phyloP scores from a whole-genome alignment of 1,140 invertebrate species.

The Aphelinus certus region DNA sequence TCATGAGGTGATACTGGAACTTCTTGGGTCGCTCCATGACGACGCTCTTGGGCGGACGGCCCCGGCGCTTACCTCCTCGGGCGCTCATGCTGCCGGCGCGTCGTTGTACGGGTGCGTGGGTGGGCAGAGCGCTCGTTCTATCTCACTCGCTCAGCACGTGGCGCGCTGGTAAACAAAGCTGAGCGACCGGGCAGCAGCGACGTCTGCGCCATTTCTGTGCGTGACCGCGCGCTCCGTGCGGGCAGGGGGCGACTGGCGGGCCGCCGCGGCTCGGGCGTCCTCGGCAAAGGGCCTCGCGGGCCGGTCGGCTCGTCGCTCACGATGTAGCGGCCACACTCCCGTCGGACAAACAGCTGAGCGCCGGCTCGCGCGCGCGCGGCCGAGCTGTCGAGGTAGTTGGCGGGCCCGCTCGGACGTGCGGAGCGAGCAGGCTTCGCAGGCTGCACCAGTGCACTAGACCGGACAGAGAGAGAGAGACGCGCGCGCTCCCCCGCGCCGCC shows the following conservation, averaged over 20 bases:
- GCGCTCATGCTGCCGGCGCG: constrained; percentile 74
- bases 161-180: constrained; percentile 72
- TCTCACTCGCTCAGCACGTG: constrained; percentile 43
- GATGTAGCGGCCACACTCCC: too few species aligned
- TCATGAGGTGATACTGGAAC: constrained; percentile 87
- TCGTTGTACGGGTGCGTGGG: not conserved
- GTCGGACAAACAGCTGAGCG: not conserved
- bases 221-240: not conserved
- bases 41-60: constrained; percentile 87
- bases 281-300: too few species aligned
- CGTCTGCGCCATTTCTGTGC: constrained; percentile 70
- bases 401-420: too few species aligned
- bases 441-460: too few species aligned
- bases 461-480: too few species aligned
- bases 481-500: not conserved
- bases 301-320: too few species aligned
- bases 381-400: not conserved
- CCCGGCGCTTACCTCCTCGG: constrained; percentile 83
- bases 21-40: constrained; percentile 83
- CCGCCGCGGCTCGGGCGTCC: not conserved
- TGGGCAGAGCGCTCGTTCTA: not conserved
- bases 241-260: not conserved
- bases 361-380: constrained; percentile 11
- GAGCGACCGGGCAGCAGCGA: constrained; percentile 62
- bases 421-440: too few species aligned